Percentiles rank a stretch among this genome's conserved stretches.
phyloP scores from a whole-genome alignment of 2,797 vertebrate genomes.

The Heteromormyrus szaboi region DNA sequence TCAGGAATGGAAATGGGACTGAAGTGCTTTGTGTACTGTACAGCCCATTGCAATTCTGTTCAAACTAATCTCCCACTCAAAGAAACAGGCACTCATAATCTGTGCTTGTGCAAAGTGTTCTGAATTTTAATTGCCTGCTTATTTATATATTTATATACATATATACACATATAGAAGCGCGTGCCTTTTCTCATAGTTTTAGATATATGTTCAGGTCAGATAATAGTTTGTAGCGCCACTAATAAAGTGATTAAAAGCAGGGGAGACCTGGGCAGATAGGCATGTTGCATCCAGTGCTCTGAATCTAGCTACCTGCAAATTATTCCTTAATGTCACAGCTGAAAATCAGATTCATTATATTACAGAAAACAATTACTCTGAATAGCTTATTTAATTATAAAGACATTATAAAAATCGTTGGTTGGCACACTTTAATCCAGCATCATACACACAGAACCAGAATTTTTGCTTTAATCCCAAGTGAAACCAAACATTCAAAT shows the following conservation, averaged over 20 bases:
- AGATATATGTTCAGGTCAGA: constrained; percentile 6
- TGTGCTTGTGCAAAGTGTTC: constrained; percentile 26
- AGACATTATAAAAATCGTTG: no score
- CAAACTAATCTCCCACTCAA: constrained; percentile 43
- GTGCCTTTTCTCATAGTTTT: neutral
- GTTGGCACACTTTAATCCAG: neutral
- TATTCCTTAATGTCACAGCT: neutral
- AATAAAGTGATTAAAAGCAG: neutral
- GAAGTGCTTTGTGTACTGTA: constrained; percentile 48
- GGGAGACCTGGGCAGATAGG: neutral
- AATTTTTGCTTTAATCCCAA: neutral
- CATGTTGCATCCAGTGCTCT: neutral
- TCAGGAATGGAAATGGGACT: constrained; percentile 39
- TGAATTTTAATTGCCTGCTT: constrained; percentile 45
- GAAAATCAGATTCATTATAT: neutral
- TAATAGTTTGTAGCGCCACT: constrained; percentile 5
- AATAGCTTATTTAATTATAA: neutral
- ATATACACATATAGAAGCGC: neutral
- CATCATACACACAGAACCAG: neutral
- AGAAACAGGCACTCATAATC: constrained; percentile 30
- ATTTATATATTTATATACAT: constrained; percentile 20
- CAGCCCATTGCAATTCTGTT: constrained; percentile 44
- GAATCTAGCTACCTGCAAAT: neutral
- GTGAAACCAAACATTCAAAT: neutral
- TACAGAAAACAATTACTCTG: neutral